Evolutionary conservation across 1,140 invertebrate species (phyloP).

Genomic region (Pollicipes pollicipes): DNA sequence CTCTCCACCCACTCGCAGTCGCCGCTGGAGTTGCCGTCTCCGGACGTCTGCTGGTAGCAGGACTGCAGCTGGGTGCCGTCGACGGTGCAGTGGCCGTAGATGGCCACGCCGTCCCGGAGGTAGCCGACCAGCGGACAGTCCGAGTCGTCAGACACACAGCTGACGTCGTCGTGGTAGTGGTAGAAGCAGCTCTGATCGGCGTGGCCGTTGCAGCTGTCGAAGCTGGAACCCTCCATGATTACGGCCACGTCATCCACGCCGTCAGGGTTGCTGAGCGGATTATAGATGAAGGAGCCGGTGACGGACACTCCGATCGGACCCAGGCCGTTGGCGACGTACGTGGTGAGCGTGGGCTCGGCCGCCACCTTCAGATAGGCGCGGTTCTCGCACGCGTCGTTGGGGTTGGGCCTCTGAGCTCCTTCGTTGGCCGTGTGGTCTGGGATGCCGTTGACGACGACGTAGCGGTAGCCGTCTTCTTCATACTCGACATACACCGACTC

Average conservation of each 20-base stretch:
- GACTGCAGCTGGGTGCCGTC: not conserved
- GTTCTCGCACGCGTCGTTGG: conserved; percentile 7
- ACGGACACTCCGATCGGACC: conserved; percentile 3
- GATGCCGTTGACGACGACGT: conserved; percentile 5
- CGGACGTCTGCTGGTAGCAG: conserved; percentile 5
- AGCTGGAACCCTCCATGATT: not conserved
- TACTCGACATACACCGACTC: not conserved
- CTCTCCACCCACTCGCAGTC: not conserved
- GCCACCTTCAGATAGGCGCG: conserved; percentile 8
- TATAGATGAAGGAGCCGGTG: conserved; percentile 5
- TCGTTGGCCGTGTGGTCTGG: conserved; percentile 6
- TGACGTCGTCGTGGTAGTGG: conserved; percentile 8
- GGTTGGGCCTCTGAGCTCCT: not conserved
- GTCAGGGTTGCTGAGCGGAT: not conserved
- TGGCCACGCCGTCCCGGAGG: conserved; percentile 8
- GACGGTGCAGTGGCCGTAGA: conserved; percentile 9
- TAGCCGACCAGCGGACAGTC: conserved; percentile 8
- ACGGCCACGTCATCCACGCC: conserved; percentile 7
- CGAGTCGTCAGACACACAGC: not conserved
- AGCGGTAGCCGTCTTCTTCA: not conserved
- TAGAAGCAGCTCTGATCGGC: conserved; percentile 4
- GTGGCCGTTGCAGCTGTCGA: conserved; percentile 10
- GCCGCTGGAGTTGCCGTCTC: conserved; percentile 3
- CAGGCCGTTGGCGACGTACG: conserved; percentile 4
- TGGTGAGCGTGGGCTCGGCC: not conserved